Conservation (phyloP, 2,888 invertebrate species). For the Lasioglossum leucozonium region DNA sequence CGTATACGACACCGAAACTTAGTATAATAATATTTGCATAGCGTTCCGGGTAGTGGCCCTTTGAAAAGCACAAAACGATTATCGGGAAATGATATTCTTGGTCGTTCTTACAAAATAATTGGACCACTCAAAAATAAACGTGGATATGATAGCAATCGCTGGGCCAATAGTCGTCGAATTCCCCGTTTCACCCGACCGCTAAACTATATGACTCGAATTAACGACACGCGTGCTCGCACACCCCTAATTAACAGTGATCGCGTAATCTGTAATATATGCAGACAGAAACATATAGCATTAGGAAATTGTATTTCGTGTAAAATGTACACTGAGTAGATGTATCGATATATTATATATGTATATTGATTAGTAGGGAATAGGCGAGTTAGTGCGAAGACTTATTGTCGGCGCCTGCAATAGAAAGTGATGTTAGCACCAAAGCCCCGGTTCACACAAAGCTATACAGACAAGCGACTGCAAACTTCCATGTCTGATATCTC, state of each 20-base stretch:
- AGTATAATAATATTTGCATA: not conserved
- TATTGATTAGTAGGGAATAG: constrained; percentile 81
- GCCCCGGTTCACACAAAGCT: constrained; percentile 67
- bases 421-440: constrained; percentile 83
- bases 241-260: constrained; percentile 64
- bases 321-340: constrained; percentile 78
- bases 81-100: constrained; percentile 31
- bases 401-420: constrained; percentile 85
- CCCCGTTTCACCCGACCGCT: constrained; percentile 12
- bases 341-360: constrained; percentile 68
- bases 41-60: not conserved
- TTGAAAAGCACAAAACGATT: constrained; percentile 3
- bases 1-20: not conserved
- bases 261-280: constrained; percentile 60
- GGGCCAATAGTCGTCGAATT: constrained; percentile 40
- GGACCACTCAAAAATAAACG: constrained; percentile 60
- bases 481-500: constrained; percentile 35
- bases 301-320: constrained; percentile 70
- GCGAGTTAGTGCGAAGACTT: constrained; percentile 84
- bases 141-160: constrained; percentile 36
- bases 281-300: constrained; percentile 67
- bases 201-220: constrained; percentile 30
- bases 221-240: constrained; percentile 54
- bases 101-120: constrained; percentile 66
- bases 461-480: constrained; percentile 52